Evolutionary conservation across 35 echinoderm and acorn worm genomes (phyloP).

Genomic region (Ophioderma brevispina): DNA sequence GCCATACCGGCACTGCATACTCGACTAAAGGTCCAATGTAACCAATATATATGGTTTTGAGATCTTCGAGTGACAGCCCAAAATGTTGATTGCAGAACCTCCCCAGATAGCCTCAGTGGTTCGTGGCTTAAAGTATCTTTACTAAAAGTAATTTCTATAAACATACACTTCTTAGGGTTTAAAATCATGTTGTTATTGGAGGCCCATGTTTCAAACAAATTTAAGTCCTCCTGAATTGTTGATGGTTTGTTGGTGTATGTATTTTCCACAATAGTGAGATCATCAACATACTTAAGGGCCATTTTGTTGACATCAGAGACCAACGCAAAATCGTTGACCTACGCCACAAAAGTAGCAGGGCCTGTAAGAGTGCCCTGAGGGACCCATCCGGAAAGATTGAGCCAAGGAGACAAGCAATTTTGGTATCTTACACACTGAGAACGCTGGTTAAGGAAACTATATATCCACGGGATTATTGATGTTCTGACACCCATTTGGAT

Average conservation of each 20-base stretch:
- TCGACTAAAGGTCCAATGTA: neutral
- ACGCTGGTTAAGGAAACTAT: slow-evolving; percentile 8
- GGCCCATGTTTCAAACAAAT: slow-evolving; percentile 13
- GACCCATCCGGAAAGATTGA: neutral
- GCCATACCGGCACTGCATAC: neutral
- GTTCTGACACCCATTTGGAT: slow-evolving; percentile 18
- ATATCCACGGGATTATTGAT: slow-evolving; percentile 28
- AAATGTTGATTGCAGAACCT: neutral
- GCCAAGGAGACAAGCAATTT: neutral
- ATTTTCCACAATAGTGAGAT: slow-evolving; percentile 35
- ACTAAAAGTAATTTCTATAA: slow-evolving; percentile 47
- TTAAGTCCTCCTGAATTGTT: slow-evolving; percentile 11
- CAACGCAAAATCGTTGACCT: neutral
- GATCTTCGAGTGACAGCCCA: neutral
- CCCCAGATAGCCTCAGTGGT: neutral
- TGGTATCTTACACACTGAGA: too few relatives aligned
- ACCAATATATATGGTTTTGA: neutral
- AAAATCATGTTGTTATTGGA: slow-evolving; percentile 38
- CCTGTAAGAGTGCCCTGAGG: slow-evolving; percentile 22
- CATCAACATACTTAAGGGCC: slow-evolving; percentile 50
- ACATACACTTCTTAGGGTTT: slow-evolving; percentile 39
- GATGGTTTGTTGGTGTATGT: neutral
- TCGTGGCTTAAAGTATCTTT: neutral
- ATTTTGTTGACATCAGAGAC: neutral
- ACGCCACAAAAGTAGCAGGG: too few relatives aligned